phyloP scores from a whole-genome alignment of 2,888 invertebrate genomes.

The Achlya flavicornis region DNA sequence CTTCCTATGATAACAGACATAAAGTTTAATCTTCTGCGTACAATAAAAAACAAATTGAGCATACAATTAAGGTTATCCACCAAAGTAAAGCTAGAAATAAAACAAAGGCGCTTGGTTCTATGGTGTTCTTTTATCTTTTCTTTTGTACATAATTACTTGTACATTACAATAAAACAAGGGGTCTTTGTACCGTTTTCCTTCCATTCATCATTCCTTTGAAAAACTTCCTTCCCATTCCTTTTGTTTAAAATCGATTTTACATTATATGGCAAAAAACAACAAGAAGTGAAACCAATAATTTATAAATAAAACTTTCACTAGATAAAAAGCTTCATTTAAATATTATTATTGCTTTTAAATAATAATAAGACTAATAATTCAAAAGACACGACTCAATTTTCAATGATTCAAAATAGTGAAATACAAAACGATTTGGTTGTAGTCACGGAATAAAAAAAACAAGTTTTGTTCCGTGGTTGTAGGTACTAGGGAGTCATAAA shows the following conservation, averaged over 20 bases:
- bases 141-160: slow-evolving; percentile 10
- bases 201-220: not conserved
- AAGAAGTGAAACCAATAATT: not conserved
- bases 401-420: too few relatives aligned
- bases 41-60: slow-evolving; percentile 12
- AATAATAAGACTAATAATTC: too few relatives aligned
- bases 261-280: not conserved
- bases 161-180: slow-evolving; percentile 10
- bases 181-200: not conserved
- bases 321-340: not conserved
- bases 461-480: too few relatives aligned
- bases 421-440: not conserved
- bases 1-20: slow-evolving; percentile 62
- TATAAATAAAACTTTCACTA: too few relatives aligned
- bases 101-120: not conserved
- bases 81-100: not conserved
- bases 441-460: too few relatives aligned
- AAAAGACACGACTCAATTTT: not conserved
- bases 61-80: slow-evolving; percentile 17
- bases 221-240: not conserved
- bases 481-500: not conserved
- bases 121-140: slow-evolving; percentile 6
- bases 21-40: slow-evolving; percentile 24
- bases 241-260: not conserved
- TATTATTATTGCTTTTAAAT: too few relatives aligned